Conservation (phyloP, 92 coral and sea anemone species). For the Phenganax marumi region DNA sequence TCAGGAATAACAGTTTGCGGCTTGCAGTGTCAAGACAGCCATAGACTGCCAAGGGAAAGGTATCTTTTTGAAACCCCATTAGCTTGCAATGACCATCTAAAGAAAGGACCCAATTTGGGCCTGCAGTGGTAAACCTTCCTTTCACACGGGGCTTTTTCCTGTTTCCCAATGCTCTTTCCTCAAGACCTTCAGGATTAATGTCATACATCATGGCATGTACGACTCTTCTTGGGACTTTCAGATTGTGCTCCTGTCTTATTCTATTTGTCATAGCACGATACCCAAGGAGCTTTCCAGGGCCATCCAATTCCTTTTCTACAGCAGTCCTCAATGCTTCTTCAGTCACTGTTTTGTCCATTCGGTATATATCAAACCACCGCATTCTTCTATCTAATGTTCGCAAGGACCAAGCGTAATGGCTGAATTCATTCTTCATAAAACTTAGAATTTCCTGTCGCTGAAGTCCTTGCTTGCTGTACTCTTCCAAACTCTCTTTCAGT, state of each 20-base stretch:
- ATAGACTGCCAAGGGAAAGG: conserved; percentile 28
- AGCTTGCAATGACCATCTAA: conserved; percentile 31
- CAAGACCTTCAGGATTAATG: conserved; percentile 41
- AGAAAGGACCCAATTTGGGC: conserved; percentile 40
- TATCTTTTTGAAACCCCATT: conserved; percentile 35
- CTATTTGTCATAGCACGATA: neutral
- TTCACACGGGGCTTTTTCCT: conserved; percentile 28
- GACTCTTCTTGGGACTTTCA: conserved; percentile 26
- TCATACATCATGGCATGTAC: conserved; percentile 38
- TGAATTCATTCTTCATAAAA: neutral
- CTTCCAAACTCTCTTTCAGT: neutral
- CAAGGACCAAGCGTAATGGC: neutral
- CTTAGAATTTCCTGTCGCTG: neutral
- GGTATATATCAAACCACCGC: neutral
- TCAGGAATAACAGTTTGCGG: neutral
- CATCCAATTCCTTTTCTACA: neutral
- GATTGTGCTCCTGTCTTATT: neutral
- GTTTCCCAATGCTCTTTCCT: conserved; percentile 23
- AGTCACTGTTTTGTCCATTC: neutral
- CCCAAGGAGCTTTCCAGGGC: neutral
- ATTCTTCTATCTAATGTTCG: neutral
- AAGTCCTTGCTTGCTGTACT: neutral
- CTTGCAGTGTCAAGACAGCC: conserved; percentile 30
- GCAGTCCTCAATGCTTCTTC: neutral
- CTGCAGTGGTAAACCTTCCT: conserved; percentile 18